Evolutionary conservation across 2,888 invertebrate genomes (phyloP), one percentile per base, ranked within the genome.

Genomic region (Willowsia nigromaculata): DNA sequence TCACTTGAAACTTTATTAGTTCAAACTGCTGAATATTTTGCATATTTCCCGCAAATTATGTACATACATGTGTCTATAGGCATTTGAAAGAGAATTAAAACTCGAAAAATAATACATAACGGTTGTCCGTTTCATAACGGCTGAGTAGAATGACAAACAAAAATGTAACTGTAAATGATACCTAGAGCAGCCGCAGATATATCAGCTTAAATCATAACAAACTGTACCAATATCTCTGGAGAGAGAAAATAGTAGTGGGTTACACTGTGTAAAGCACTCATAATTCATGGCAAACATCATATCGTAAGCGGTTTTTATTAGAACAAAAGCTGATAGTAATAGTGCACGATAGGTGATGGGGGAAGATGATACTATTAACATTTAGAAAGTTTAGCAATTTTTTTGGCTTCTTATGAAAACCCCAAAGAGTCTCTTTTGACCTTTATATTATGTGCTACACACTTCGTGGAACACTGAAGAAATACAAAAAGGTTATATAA

Each of bases 351-450:
- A 22, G 13, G 5, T 43, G 74, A 74, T 27, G 47, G 74, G 74
- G 47, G 47, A 74, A 74, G 25, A 74, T 74, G 74, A 74, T 74
- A 74, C 74, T 43, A 47, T 74, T 74, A 74, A 74, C 74, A 74
- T 74, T 74, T 74, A 74, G 74, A 74, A 74, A 74, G 74, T 74
- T 74, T 47, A 7, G 74, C 27, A 43, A 74, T 74, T 74, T 74
- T 74, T 47, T 33, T 74, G 43, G 74, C 74, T 74, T 47, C 74
- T 47, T 47, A 13, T 47, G 74, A 74, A 74, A 74, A 43, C 74
- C 74, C 74, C 22, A 43, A 74, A 47, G 47, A 47, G 47, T 13
- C 47, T 47, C 47, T 47, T 74, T 74, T 74, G 47, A 74, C 74
- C 74, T 74, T 74, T 74, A 74, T 74, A 37, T 68, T 37, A 9